Conservation (phyloP, 2,797 vertebrate species). For the Scleropages formosus region DNA sequence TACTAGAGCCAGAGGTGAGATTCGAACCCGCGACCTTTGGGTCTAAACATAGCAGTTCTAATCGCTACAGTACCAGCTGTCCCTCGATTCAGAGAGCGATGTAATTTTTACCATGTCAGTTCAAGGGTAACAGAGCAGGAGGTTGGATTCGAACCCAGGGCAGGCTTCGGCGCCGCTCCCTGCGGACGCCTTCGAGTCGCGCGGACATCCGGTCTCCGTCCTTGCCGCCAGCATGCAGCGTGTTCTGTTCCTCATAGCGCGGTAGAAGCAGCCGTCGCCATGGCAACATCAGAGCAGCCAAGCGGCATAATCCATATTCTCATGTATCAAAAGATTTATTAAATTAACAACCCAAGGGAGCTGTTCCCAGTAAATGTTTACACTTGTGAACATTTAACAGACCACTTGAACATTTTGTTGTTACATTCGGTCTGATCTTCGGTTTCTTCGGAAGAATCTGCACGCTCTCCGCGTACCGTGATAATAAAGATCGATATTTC, state of each 20-base stretch:
- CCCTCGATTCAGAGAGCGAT: too few species aligned
- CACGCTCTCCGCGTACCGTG: too few species aligned
- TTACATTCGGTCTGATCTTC: background rate
- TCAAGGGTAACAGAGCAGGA: too few species aligned
- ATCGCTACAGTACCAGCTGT: too few species aligned
- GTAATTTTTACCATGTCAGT: too few species aligned
- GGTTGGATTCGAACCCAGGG: too few species aligned
- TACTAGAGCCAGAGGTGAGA: too few species aligned
- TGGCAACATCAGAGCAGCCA: slow-evolving; percentile 54
- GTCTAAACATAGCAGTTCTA: too few species aligned
- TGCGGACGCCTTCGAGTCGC: slow-evolving; percentile 17
- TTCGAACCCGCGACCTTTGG: too few species aligned
- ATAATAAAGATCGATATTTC: too few species aligned
- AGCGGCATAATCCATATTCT: slow-evolving; percentile 16
- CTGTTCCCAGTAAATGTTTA: slow-evolving; percentile 11
- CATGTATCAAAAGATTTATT: background rate
- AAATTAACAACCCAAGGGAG: background rate
- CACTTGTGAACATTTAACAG: background rate
- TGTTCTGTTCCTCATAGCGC: background rate
- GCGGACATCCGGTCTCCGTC: slow-evolving; percentile 33
- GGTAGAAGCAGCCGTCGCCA: slow-evolving; percentile 51
- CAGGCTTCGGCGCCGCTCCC: slow-evolving; percentile 22
- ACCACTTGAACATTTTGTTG: background rate
- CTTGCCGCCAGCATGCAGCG: background rate
- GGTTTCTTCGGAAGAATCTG: too few species aligned